phyloP scores from a whole-genome alignment of 1,140 invertebrate species.

The Drosophila takahashii region DNA sequence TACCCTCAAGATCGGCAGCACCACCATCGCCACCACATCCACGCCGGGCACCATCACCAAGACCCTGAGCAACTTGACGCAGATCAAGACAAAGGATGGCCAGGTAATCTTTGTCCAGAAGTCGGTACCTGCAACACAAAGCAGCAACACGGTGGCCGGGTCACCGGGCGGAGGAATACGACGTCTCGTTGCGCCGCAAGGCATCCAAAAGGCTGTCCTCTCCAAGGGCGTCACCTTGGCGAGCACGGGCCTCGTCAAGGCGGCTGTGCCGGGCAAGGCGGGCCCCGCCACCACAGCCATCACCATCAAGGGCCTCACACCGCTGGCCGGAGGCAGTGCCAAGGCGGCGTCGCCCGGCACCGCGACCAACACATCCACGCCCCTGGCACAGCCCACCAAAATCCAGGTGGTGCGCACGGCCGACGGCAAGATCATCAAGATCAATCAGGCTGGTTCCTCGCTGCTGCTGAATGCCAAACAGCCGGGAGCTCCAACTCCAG shows the following conservation, averaged over 20 bases:
- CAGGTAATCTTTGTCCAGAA: constrained; percentile 62
- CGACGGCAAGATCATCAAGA: constrained; percentile 69
- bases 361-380: constrained; percentile 9
- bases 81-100: constrained; percentile 63
- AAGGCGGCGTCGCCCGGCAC: constrained; percentile 3
- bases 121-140: constrained; percentile 1
- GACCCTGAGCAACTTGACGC: constrained; percentile 53
- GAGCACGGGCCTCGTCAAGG: constrained; percentile 55
- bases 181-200: constrained; percentile 23
- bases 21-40: constrained; percentile 21
- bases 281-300: constrained; percentile 7
- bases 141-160: constrained; percentile 15
- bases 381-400: constrained; percentile 10
- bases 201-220: constrained; percentile 57
- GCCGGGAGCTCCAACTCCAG: neutral
- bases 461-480: constrained; percentile 57
- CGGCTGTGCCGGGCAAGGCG: constrained; percentile 12
- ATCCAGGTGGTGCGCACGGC: constrained; percentile 71
- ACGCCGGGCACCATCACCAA: constrained; percentile 2
- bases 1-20: constrained; percentile 53
- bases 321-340: constrained; percentile 9
- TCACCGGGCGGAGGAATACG: constrained; percentile 21
- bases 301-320: constrained; percentile 56
- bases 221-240: constrained; percentile 48
- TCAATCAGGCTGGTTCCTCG: constrained; percentile 52